Percentiles rank a stretch among this genome's conserved stretches.
Evolutionary conservation across 92 coral and sea anemone species (phyloP).

Genomic region (Meandrina meandrites): DNA sequence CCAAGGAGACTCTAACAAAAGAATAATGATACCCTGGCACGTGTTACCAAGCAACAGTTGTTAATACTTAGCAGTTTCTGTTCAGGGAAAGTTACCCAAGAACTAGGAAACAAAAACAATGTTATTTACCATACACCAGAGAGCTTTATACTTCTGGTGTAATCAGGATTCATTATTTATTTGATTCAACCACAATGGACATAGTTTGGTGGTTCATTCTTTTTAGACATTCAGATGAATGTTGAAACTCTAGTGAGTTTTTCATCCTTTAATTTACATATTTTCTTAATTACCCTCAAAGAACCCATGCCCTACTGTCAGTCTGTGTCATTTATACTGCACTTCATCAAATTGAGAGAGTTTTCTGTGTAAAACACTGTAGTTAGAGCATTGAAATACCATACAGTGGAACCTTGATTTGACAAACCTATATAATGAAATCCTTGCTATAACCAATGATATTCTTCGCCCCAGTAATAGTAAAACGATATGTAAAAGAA

Average conservation of each 20-base stretch:
- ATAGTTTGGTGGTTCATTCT: background rate
- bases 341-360: too few relatives aligned
- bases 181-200: background rate
- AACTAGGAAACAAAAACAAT: background rate
- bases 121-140: background rate
- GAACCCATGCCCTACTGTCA: too few relatives aligned
- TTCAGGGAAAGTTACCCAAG: background rate
- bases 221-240: too few relatives aligned
- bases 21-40: background rate
- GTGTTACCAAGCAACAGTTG: background rate
- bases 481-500: too few relatives aligned
- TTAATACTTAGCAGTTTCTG: background rate
- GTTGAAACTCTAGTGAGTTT: background rate
- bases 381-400: too few relatives aligned
- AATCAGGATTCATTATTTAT: conserved; percentile 1
- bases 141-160: background rate
- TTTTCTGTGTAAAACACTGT: too few relatives aligned
- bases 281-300: too few relatives aligned
- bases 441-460: too few relatives aligned
- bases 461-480: too few relatives aligned
- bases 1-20: background rate
- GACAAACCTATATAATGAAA: too few relatives aligned
- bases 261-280: background rate
- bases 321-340: too few relatives aligned
- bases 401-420: too few relatives aligned